Evolutionary conservation across 2,888 invertebrate genomes (phyloP), one percentile per base, ranked within the genome.

Genomic region (Nineta flava): DNA sequence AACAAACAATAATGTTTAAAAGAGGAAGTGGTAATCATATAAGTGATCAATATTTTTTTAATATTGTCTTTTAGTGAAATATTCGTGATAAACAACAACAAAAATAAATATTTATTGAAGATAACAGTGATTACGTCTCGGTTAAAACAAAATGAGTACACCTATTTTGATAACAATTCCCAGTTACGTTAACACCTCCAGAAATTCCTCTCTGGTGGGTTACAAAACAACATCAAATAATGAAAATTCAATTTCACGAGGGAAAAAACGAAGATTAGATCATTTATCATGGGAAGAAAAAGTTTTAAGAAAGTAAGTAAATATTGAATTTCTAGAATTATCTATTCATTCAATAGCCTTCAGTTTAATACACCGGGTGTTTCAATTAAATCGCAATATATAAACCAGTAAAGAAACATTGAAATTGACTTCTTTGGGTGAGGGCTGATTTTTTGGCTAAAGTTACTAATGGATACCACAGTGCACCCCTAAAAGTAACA

Each of bases 211-310:
- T 21, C 17, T 34, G 34, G 21, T 35, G 34, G n/a, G 9, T 35
- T 44, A 19, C 10, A 21, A 44, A 19, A 9, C 38, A 38, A n/a
- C 44, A 6, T 12, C 12, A 43, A 16, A 43, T 43, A 13, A 16
- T 17, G 21, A 44, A 17, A 44, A 21, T 16, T 10, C 44, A 21
- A n/a, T 58, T 9, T 51, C 54, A 5, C 57, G 69, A 51, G 71
- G 74, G 2, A 78, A 81, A 55, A 88, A 88, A 63, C 73, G 88
- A 50, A 74, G 87, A 49, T 69, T 90, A 59, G 90, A 90, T 64
- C 90, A 91, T 64, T 67, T 90, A 42, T 73, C 85, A 52, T 84
- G 85, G 81, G 90, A 90, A 61, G 87, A 90, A 64, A 91, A 90
- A 64, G 72, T 90, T 59, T 84, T 87, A 66, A 74, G 90, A 63